phyloP scores from a whole-genome alignment of 92 coral and sea anemone species.

The Palythoa caribaeorum region DNA sequence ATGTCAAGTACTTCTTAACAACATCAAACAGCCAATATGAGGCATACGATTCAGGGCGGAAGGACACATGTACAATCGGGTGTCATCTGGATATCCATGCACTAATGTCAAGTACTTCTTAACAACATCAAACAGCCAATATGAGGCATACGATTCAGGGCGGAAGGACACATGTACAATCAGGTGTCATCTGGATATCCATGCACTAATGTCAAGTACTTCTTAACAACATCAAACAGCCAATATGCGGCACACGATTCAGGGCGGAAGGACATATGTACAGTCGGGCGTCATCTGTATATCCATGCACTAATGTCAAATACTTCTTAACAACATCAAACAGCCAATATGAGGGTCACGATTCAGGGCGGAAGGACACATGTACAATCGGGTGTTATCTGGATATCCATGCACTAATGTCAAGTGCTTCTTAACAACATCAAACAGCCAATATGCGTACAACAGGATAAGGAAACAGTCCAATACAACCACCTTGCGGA shows the following conservation, averaged over 20 bases:
- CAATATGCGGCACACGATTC: slow-evolving; percentile 11
- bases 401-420: neutral
- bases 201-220: too few relatives aligned
- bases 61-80: too few relatives aligned
- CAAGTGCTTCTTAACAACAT: neutral
- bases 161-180: too few relatives aligned
- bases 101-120: too few relatives aligned
- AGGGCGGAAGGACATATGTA: slow-evolving; percentile 33
- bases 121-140: too few relatives aligned
- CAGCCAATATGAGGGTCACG: neutral
- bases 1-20: too few relatives aligned
- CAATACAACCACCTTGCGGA: neutral
- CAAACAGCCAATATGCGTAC: neutral
- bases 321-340: neutral
- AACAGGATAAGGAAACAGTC: neutral
- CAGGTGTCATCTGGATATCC: too few relatives aligned
- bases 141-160: too few relatives aligned
- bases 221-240: too few relatives aligned
- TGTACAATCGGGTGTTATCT: neutral
- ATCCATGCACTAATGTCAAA: neutral
- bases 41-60: slow-evolving; percentile 33
- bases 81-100: too few relatives aligned
- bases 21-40: neutral
- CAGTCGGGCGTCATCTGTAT: neutral
- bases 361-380: too few relatives aligned